A percentile compares a stretch with the other conserved stretches of the same genome.
Conservation (phyloP, 2,888 invertebrate genomes). For the Aleiodes leptofemur region DNA sequence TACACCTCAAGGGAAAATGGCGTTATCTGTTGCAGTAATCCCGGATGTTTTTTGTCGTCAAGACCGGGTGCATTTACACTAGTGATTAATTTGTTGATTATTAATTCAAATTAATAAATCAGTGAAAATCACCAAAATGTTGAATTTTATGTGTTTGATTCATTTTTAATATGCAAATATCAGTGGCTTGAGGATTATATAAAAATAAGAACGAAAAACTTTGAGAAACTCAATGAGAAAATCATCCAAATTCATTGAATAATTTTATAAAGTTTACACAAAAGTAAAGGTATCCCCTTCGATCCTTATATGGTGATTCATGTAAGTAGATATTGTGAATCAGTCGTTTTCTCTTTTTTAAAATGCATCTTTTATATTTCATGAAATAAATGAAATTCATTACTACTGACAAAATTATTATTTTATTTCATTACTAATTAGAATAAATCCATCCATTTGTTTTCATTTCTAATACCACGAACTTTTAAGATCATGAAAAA, state of each 20-base stretch:
- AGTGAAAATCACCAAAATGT: no score
- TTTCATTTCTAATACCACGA: no score
- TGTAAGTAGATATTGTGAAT: slow-evolving; percentile 7
- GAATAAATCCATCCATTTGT: no score
- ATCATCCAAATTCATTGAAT: background rate
- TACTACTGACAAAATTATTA: background rate
- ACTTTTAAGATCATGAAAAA: no score
- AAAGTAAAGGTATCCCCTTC: slow-evolving; percentile 2
- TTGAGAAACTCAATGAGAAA: background rate
- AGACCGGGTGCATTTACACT: slow-evolving; percentile 32
- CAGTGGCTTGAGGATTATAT: no score
- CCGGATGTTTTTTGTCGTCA: slow-evolving; percentile 53
- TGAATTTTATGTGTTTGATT: no score
- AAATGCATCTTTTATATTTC: background rate
- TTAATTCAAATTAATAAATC: no score
- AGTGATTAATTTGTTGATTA: slow-evolving; percentile 2
- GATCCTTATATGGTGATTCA: slow-evolving; percentile 24
- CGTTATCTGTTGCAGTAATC: slow-evolving; percentile 56
- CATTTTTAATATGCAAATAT: no score
- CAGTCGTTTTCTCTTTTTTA: background rate
- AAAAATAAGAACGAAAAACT: no score
- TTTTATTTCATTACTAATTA: no score
- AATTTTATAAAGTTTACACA: slow-evolving; percentile 17
- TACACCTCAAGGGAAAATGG: slow-evolving; percentile 51
- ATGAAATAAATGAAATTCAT: background rate